Conservation (phyloP, 2,888 invertebrate genomes). For the Caenorhabditis virilis region DNA sequence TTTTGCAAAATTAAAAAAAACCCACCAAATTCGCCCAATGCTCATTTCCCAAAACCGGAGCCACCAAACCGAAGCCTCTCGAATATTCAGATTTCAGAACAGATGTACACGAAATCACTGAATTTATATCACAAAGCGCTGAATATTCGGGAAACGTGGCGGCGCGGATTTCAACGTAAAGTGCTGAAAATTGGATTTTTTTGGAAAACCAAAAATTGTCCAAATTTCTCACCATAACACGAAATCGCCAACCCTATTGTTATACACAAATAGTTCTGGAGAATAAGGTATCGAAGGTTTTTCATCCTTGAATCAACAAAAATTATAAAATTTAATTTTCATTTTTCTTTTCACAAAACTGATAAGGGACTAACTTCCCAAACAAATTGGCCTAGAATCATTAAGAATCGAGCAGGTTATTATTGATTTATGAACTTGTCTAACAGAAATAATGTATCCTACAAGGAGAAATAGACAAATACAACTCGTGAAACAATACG, state of each 20-base stretch:
- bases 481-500: too few relatives aligned
- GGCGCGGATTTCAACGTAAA: not conserved
- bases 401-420: too few relatives aligned
- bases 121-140: conserved; percentile 7
- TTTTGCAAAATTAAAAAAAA: not conserved
- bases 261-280: not conserved
- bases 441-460: too few relatives aligned
- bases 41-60: not conserved
- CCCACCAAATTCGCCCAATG: conserved; percentile 1
- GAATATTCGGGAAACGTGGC: not conserved
- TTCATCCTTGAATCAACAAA: too few relatives aligned
- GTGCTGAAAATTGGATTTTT: not conserved
- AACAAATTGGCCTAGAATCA: too few relatives aligned
- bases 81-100: conserved; percentile 1
- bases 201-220: not conserved
- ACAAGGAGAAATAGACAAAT: too few relatives aligned
- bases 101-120: conserved; percentile 1
- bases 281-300: not conserved
- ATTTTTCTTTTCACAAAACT: too few relatives aligned
- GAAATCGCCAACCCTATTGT: not conserved
- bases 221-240: conserved; percentile 1
- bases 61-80: conserved; percentile 6
- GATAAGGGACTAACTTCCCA: too few relatives aligned
- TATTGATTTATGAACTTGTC: too few relatives aligned
- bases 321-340: too few relatives aligned